These are phyloP conservation scores for Philonicus albiceps DNA, from an alignment of 2,888 invertebrate genomes.

Conservation along the genomic window DNA sequence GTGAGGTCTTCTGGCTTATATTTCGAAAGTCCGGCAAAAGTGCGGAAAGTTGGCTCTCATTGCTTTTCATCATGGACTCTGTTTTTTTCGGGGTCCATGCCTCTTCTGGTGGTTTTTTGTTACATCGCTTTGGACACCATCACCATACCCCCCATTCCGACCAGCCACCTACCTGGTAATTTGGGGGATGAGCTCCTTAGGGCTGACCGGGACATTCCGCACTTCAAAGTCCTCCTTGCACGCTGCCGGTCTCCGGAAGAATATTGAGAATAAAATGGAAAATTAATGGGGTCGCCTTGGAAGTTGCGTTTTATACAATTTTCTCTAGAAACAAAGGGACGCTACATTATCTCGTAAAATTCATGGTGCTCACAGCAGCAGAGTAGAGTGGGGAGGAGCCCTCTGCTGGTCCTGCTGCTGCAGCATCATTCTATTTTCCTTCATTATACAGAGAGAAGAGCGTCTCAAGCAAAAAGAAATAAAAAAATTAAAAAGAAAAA, in stretches of 20 bases:
- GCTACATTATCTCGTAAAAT: constrained; percentile 15
- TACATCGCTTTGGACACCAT: neutral
- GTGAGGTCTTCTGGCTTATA: constrained; percentile 30
- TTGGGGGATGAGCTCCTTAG: neutral
- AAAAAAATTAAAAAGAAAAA: too few relatives aligned
- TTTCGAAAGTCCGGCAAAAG: constrained; percentile 20
- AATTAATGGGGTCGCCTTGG: constrained; percentile 36
- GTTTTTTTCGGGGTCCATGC: neutral
- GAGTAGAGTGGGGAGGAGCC: neutral
- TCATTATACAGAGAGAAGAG: neutral
- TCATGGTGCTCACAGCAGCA: neutral
- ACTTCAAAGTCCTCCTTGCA: neutral
- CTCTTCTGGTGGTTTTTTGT: neutral
- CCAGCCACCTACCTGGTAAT: neutral
- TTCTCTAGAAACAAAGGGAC: constrained; percentile 8
- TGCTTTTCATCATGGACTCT: neutral
- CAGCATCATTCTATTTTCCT: neutral
- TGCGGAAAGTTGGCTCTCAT: neutral
- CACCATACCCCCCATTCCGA: too few relatives aligned
- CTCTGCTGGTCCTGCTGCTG: neutral
- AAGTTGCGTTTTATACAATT: constrained; percentile 37
- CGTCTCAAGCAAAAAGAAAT: neutral
- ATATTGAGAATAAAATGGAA: constrained; percentile 35
- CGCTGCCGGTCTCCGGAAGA: neutral
- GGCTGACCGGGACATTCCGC: neutral